Base-by-base conservation (phyloP, 2,797 vertebrate species). In the Buceros bicornis region DNA sequence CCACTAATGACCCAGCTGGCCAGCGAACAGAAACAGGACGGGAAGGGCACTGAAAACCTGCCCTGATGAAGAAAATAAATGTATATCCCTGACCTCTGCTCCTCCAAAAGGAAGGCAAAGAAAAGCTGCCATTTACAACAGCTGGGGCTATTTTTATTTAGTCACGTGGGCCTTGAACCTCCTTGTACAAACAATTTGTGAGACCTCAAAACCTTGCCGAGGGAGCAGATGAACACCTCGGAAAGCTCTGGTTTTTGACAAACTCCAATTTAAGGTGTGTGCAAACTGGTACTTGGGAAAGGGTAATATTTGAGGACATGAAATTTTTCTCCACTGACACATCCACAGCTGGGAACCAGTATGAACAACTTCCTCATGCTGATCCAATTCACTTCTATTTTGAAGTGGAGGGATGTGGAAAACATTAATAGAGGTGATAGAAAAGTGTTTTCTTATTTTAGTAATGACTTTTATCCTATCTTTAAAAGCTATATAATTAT, bases 271-370 rank as follows among this genome's bases (percentile, higher is more conserved):
- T 69, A 74, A 90, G 74, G 45, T 61, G 74, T 50, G 56, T 57
- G 73, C 26, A 79, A 50, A 87, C 35, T 53, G 26, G 48, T 73
- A 42, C 73, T 87, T 1, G 1, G 58, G 47, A 93, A 95, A 93
- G 77, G 93, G 56, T 66, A 93, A 57, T 71, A 61, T 71, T 60
- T 0, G n/a, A 85, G 40, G 62, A 74, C 20, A 37, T 82, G 60
- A 82, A 77, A 94, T 94, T 95, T 90, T 84, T 95, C 90, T 93
- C 82, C 45, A 51, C 48, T 91, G 90, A 94, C 90, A 89, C 16
- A 73, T 85, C 48, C 60, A 85, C 92, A 89, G 86, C 67, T 93
- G 91, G 77, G 65, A 94, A 89, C 5, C 78, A 77, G 64, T 60
- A 66, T 8, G 77, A 90, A 82, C 82, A 84, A 64, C 60, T 82